phyloP scores from a whole-genome alignment of 2,888 invertebrate species.

The Morpho achilles region DNA sequence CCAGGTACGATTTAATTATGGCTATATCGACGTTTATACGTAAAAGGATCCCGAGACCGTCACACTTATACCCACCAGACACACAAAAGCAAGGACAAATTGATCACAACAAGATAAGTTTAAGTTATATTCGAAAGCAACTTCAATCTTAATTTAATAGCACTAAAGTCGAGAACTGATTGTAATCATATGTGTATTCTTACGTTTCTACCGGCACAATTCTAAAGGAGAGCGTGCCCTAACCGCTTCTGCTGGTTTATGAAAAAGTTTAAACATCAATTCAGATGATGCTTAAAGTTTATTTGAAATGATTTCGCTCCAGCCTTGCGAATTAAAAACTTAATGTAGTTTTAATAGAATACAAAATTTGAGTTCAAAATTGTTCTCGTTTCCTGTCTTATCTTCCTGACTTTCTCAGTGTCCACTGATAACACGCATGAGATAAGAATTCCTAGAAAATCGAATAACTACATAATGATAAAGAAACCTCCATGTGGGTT shows the following conservation, averaged over 20 bases:
- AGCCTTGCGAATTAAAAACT: neutral
- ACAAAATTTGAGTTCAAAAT: constrained; percentile 14
- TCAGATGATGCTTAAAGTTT: constrained; percentile 19
- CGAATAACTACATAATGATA: constrained; percentile 29
- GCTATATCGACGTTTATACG: constrained; percentile 55
- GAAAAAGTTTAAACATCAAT: constrained; percentile 45
- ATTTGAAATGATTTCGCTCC: constrained; percentile 9
- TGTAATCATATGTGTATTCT: constrained; percentile 40
- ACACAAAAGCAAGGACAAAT: constrained; percentile 65
- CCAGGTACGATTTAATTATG: constrained; percentile 76
- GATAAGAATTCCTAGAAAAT: constrained; percentile 54
- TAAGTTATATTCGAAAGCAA: constrained; percentile 26
- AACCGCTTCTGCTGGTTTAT: constrained; percentile 67
- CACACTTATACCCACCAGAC: constrained; percentile 72
- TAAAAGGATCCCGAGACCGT: constrained; percentile 68
- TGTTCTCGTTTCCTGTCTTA: constrained; percentile 28
- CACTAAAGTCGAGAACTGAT: constrained; percentile 48
- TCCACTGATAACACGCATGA: constrained; percentile 45
- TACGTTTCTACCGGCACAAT: constrained; percentile 44
- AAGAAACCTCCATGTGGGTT: constrained; percentile 37
- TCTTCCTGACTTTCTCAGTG: constrained; percentile 35
- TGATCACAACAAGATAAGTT: constrained; percentile 48
- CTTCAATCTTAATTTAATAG: constrained; percentile 42
- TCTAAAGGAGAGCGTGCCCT: constrained; percentile 73
- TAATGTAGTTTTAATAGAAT: neutral